Evolutionary conservation across 2,888 invertebrate genomes (phyloP), one percentile per base, ranked within the genome.

Genomic region (Hirtodrosophila histrioides): DNA sequence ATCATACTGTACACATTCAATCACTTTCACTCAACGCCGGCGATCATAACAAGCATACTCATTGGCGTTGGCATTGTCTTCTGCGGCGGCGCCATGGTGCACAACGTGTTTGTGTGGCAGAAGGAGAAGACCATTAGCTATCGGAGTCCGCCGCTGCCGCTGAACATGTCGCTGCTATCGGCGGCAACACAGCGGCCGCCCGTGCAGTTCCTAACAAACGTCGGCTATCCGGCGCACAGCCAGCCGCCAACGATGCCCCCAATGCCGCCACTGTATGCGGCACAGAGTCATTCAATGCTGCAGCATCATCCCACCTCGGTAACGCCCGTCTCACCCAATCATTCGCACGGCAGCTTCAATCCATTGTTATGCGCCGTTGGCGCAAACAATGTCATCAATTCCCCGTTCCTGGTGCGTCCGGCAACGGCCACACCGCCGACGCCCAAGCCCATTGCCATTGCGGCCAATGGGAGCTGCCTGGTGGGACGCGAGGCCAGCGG

Each of bases 91-190:
- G 97, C 97, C 23, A 96, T 98, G 95, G 96, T 98, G 12, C 98
- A 98, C 92, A 98, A 97, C 92, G 97, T 97, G 10, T 97, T 97
- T 92, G 95, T 97, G 48, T 98, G 98, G 98, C 97, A 97, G 92
- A 95, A 95, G 90, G 96, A 96, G 91, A 97, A 97, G 92, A 97
- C 96, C 0, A 96, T 95, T 80, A 94, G 96, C 53, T 96, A 96
- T 31, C 89, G 93, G 7, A 93, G 93, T 65, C 68, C 77, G 0
- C 39, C 51, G 12, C 6, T 68, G 44, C 70, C 86, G 4, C 33
- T 86, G 2, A 86, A 85, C 23, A 76, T 89, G 68, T 81, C 90
- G 0, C 50, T 87, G 61, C 29, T 86, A 1, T 77, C 89, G 9
- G 58, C 65, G 0, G 43, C 83, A 55, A 51, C 51, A 37, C 49